Base-by-base conservation (phyloP, 2,113 vertebrate species). In the Phalacrocorax brasilianus region DNA sequence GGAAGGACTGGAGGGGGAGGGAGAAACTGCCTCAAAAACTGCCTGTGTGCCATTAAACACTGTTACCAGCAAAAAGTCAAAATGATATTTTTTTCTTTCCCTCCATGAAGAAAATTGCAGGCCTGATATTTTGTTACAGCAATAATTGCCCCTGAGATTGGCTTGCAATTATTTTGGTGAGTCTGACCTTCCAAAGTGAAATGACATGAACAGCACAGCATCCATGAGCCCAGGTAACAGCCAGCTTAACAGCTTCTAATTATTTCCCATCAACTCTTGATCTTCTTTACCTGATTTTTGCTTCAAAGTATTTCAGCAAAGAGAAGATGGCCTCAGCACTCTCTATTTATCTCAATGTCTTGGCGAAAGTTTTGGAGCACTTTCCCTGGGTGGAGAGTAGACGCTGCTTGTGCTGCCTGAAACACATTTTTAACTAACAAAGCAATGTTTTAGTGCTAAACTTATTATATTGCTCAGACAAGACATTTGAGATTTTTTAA, bases 211-310 rank as follows among this genome's bases (percentile, higher is more conserved):
- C 78, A 80, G 88, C 82, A 73, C 27, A 85, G 80, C 77, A 93
- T 92, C 94, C 86, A 45, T 65, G 84, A 88, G 50, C 68, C 88
- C 59, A 87, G 68, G 85, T 89, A 97, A 97, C 93, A 96, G 74
- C 83, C 58, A 92, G 75, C 97, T 95, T 96, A 96, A 96, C 89
- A 97, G 92, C 96, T 96, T 95, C 85, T 96, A 97, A 97, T 97
- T 95, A 97, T 96, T 94, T 96, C 53, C 91, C 84, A 93, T 97
- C 96, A 96, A 87, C 93, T 97, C 95, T 97, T 96, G 92, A 97
- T 97, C 93, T 97, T 88, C 91, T 96, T 96, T 74, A 93, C 22
- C 35, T 86, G 94, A 96, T 91, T 74, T 79, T 96, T 91, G 94
- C 93, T 96, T 97, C 92, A 91, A 97, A 97, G 94, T 97, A 88